A percentile compares a stretch with the other conserved stretches of the same genome.
phyloP scores from a whole-genome alignment of 53 echinoderm and acorn worm species.

The Stichopus horrens region DNA sequence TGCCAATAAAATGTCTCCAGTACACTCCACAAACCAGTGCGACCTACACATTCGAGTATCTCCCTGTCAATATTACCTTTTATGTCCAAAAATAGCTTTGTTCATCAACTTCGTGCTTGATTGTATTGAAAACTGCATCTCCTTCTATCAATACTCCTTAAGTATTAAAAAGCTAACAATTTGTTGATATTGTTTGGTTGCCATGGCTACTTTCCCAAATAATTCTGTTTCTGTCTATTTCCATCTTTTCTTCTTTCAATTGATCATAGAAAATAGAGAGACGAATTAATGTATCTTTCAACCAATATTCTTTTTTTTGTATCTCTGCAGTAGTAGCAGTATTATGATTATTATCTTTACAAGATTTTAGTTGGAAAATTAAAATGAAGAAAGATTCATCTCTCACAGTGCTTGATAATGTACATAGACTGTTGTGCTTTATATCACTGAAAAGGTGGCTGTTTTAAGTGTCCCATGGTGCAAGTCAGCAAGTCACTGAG shows the following conservation, averaged over 20 bases:
- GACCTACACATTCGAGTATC: neutral
- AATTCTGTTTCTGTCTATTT: constrained; percentile 4
- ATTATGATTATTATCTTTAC: too few relatives aligned
- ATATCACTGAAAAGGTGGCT: too few relatives aligned
- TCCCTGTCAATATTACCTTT: constrained; percentile 22
- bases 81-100: constrained; percentile 16
- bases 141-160: constrained; percentile 38
- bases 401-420: too few relatives aligned
- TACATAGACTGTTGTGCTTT: too few relatives aligned
- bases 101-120: constrained; percentile 20
- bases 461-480: too few relatives aligned
- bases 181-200: constrained; percentile 28
- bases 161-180: constrained; percentile 20
- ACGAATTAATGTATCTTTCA: neutral
- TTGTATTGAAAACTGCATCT: constrained; percentile 24
- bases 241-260: constrained; percentile 20
- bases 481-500: too few relatives aligned
- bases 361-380: too few relatives aligned
- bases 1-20: neutral
- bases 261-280: neutral
- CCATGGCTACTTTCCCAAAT: constrained; percentile 2
- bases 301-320: too few relatives aligned
- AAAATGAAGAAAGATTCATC: too few relatives aligned
- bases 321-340: too few relatives aligned
- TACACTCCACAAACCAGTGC: neutral